Conservation (phyloP, 53 echinoderm and acorn worm genomes). For the Paracentrotus lividus region DNA sequence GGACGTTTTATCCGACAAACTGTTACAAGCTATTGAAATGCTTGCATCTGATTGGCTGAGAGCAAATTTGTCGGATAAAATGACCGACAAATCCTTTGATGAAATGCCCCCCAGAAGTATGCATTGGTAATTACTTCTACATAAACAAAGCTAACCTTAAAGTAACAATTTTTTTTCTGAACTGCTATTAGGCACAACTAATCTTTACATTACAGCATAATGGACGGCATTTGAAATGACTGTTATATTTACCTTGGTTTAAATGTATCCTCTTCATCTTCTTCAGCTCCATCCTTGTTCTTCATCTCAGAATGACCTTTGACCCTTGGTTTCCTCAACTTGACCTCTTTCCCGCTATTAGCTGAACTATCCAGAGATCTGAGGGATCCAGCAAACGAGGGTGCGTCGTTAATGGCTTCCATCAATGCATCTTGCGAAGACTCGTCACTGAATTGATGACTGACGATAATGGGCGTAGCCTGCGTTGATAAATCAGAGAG, state of each 20-base stretch:
- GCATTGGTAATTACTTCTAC: background rate
- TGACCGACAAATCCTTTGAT: too few species aligned
- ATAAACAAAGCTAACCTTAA: background rate
- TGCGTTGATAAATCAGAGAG: conserved; percentile 78
- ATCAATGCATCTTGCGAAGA: conserved; percentile 66
- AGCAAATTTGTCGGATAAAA: too few species aligned
- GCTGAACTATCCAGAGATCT: conserved; percentile 4
- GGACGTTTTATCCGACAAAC: too few species aligned
- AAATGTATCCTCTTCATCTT: conserved; percentile 22
- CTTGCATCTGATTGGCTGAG: too few species aligned
- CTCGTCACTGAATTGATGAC: conserved; percentile 76
- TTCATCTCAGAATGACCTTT: conserved; percentile 69
- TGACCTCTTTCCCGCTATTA: conserved; percentile 65
- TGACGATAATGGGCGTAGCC: conserved; percentile 76
- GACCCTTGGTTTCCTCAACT: conserved; percentile 72
- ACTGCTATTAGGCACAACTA: background rate
- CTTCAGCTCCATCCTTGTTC: conserved; percentile 61
- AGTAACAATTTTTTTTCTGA: background rate
- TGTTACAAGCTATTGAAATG: too few species aligned
- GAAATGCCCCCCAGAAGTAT: too few species aligned
- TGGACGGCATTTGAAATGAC: background rate
- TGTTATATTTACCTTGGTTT: conserved; percentile 84
- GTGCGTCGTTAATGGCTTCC: conserved; percentile 19
- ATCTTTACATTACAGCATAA: background rate
- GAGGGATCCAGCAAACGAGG: conserved; percentile 38